phyloP scores from a whole-genome alignment of 2,888 invertebrate genomes.

The Ditula angustiorana region DNA sequence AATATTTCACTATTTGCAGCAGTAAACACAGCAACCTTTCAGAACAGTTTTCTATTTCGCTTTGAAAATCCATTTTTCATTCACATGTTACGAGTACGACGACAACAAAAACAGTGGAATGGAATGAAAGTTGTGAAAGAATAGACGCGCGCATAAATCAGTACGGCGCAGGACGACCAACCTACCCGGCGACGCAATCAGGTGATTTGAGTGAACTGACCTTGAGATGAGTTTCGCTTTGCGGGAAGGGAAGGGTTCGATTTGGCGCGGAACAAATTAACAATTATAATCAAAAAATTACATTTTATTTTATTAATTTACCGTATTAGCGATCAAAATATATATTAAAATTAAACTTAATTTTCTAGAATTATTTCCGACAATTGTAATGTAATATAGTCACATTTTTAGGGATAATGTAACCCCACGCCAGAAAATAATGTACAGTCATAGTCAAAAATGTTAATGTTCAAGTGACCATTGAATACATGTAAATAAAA shows the following conservation, averaged over 20 bases:
- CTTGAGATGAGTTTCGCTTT: background rate
- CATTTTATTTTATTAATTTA: no score
- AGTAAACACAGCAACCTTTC: slow-evolving; percentile 45
- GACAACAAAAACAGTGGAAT: slow-evolving; percentile 35
- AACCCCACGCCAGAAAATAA: no score
- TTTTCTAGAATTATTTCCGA: no score
- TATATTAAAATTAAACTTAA: no score
- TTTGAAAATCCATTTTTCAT: slow-evolving; percentile 53
- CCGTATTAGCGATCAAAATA: no score
- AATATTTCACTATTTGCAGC: slow-evolving; percentile 24
- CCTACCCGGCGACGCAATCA: slow-evolving; percentile 7
- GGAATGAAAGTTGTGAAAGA: slow-evolving; percentile 5
- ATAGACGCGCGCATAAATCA: slow-evolving; percentile 24
- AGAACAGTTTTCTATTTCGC: slow-evolving; percentile 50
- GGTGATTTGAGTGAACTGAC: slow-evolving; percentile 5
- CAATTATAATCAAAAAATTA: no score
- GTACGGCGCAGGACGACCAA: slow-evolving; percentile 15
- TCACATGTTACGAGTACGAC: slow-evolving; percentile 38
- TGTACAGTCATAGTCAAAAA: no score
- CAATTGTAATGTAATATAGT: no score
- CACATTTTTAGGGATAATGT: no score
- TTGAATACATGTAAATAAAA: no score
- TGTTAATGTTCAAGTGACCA: no score
- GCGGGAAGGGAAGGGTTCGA: no score
- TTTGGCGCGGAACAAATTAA: background rate